These are phyloP conservation scores for Sinocyclocheilus grahami DNA, from an alignment of 2,113 vertebrate genomes.

Conservation along the genomic window DNA sequence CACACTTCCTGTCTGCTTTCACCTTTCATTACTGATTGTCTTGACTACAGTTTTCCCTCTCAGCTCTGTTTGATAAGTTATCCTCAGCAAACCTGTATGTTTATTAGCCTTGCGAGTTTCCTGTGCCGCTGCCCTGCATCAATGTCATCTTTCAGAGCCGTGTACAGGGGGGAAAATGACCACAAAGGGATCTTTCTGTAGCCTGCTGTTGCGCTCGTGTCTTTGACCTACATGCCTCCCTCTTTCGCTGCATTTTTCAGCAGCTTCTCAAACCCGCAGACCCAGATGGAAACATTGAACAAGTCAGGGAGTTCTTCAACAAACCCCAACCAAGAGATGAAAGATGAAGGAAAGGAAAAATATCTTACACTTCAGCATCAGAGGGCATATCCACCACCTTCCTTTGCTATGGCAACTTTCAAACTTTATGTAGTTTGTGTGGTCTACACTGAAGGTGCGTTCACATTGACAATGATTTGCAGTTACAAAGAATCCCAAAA, in stretches of 20 bases:
- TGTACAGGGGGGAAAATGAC: conserved; percentile 11
- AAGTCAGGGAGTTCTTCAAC: conserved; percentile 51
- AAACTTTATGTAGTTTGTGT: not conserved
- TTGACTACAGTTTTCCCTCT: too few relatives aligned
- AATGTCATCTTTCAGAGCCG: too few relatives aligned
- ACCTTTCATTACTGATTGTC: too few relatives aligned
- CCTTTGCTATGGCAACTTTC: not conserved
- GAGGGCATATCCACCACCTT: not conserved
- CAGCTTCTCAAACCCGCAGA: conserved; percentile 60
- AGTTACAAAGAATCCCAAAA: not conserved
- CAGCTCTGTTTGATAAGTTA: too few relatives aligned
- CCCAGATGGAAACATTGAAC: conserved; percentile 52
- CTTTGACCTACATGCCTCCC: conserved; percentile 66
- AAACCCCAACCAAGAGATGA: conserved; percentile 12
- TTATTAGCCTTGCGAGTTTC: too few relatives aligned
- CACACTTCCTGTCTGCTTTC: too few relatives aligned
- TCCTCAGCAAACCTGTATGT: too few relatives aligned
- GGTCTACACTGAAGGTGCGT: not conserved
- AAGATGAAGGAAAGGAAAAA: conserved; percentile 5
- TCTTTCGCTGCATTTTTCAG: conserved; percentile 10
- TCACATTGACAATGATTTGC: not conserved
- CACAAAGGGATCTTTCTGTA: conserved; percentile 76
- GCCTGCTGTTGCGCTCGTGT: conserved; percentile 50
- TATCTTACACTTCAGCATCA: conserved; percentile 31
- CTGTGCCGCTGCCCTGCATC: too few relatives aligned